These are phyloP conservation scores for Diadegma fenestrale DNA, from an alignment of 2,888 invertebrate species.

Conservation along the genomic window DNA sequence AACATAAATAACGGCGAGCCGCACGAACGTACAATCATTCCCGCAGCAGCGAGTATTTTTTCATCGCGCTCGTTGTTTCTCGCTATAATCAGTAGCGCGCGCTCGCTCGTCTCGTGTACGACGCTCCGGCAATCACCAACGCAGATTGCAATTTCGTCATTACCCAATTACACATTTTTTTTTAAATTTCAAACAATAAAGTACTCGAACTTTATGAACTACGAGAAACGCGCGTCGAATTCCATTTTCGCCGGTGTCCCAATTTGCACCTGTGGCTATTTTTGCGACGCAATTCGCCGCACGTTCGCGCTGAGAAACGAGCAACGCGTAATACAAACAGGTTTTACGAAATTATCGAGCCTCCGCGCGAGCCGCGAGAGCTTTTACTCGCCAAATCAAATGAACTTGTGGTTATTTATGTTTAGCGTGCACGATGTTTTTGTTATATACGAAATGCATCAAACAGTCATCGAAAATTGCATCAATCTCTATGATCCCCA, in stretches of 20 bases:
- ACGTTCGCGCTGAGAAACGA: neutral
- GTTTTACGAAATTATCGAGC: neutral
- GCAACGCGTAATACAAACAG: conserved; percentile 1
- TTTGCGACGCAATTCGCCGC: neutral
- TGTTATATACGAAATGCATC: neutral
- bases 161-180: neutral
- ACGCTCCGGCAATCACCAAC: neutral
- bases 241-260: neutral
- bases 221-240: neutral
- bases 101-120: neutral
- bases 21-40: neutral
- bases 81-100: neutral
- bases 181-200: neutral
- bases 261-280: neutral
- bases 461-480: neutral
- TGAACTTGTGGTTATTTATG: neutral
- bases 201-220: neutral
- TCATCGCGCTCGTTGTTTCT: neutral
- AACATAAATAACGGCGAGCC: too few species aligned
- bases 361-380: neutral
- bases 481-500: neutral
- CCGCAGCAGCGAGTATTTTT: neutral
- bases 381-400: neutral
- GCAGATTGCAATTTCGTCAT: conserved; percentile 6
- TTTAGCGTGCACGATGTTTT: neutral